Conservation (phyloP, 1,140 invertebrate species). For the Parapsyche elsis region DNA sequence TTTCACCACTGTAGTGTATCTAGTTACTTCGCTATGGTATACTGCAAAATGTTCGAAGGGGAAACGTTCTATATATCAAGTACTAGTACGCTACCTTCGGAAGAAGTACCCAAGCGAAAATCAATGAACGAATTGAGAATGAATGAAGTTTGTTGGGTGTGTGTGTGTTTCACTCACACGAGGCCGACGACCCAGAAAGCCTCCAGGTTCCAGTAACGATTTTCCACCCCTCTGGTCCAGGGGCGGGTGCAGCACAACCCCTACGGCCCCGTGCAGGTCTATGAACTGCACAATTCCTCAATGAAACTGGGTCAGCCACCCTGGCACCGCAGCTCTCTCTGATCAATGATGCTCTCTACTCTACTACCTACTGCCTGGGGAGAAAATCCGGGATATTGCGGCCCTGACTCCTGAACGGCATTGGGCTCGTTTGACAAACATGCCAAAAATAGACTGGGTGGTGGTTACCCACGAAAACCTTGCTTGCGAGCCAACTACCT, state of each 20-base stretch:
- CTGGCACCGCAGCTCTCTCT: background rate
- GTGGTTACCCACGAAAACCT: too few relatives aligned
- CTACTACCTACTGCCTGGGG: background rate
- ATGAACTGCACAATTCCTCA: slow-evolving; percentile 37
- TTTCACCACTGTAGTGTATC: too few relatives aligned
- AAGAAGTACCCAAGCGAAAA: background rate
- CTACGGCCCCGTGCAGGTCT: slow-evolving; percentile 13
- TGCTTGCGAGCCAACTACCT: too few relatives aligned
- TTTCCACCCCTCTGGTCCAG: slow-evolving; percentile 7
- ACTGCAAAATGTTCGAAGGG: too few relatives aligned
- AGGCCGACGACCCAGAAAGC: background rate
- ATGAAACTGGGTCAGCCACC: slow-evolving; percentile 40
- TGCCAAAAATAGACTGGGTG: background rate
- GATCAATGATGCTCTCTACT: slow-evolving; percentile 38
- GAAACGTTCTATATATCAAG: background rate
- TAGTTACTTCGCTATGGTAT: too few relatives aligned
- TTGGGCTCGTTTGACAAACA: background rate
- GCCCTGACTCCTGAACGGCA: background rate
- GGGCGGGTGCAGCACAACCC: background rate
- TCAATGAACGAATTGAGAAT: background rate
- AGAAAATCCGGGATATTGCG: background rate
- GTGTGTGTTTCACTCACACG: background rate
- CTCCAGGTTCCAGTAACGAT: slow-evolving; percentile 18
- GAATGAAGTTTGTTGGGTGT: slow-evolving; percentile 7
- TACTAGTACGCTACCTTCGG: background rate